phyloP scores from a whole-genome alignment of 2,888 invertebrate genomes.

The Cataglyphis albicans region DNA sequence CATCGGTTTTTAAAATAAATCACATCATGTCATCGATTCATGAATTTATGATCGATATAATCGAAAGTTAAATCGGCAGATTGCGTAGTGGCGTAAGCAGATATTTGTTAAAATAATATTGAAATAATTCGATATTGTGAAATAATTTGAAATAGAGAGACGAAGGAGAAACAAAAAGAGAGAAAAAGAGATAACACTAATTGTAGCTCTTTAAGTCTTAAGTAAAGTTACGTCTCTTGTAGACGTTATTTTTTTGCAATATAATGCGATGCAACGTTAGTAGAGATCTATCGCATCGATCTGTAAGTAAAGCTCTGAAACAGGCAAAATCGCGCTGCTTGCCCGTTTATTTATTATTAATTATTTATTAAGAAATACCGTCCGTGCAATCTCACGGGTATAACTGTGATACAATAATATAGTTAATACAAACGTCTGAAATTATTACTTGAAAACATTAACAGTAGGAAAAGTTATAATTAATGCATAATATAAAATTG shows the following conservation, averaged over 20 bases:
- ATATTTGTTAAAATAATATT: constrained; percentile 26
- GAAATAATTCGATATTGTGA: not conserved
- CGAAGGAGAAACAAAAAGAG: not conserved
- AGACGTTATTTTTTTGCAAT: not conserved
- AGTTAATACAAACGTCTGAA: not conserved
- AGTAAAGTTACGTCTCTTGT: not conserved
- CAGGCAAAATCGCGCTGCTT: constrained; percentile 34
- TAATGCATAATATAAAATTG: not conserved
- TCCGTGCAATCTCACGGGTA: not conserved
- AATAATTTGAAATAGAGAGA: not conserved
- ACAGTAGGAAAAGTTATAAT: not conserved
- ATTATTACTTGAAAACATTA: constrained; percentile 6
- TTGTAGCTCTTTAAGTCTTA: constrained; percentile 10
- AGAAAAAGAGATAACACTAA: not conserved
- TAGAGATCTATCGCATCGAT: constrained; percentile 34
- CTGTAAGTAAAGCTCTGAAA: constrained; percentile 65
- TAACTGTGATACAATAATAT: not conserved
- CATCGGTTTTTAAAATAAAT: not conserved
- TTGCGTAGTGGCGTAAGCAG: not conserved
- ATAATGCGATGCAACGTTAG: constrained; percentile 41
- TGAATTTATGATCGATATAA: not conserved
- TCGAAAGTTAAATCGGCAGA: constrained; percentile 7
- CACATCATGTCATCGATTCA: not conserved
- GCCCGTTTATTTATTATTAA: not conserved
- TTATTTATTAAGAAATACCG: not conserved